phyloP scores from a whole-genome alignment of 2,113 vertebrate genomes.

The Acrocephalus arundinaceus region DNA sequence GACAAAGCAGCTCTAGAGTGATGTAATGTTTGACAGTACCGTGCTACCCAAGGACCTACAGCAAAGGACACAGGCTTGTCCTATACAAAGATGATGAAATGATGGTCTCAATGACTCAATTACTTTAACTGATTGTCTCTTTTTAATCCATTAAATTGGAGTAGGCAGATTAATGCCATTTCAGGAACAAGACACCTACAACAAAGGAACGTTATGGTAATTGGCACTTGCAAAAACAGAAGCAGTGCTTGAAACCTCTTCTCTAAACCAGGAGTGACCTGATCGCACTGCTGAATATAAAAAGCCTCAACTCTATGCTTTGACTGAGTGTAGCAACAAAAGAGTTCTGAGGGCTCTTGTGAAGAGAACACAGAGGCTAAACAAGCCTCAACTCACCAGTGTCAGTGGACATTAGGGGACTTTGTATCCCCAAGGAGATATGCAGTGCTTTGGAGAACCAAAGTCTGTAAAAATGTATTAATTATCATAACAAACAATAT shows the following conservation, averaged over 20 bases:
- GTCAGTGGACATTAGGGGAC: not conserved
- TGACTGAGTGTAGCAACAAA: not conserved
- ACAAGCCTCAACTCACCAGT: not conserved
- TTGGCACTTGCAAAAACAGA: not conserved
- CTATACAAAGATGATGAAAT: not conserved
- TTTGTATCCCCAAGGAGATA: not conserved
- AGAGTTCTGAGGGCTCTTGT: not conserved
- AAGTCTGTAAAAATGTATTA: not conserved
- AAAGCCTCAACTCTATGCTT: not conserved
- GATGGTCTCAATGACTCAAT: constrained; percentile 31
- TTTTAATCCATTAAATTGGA: constrained; percentile 49
- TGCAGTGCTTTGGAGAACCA: not conserved
- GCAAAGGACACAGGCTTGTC: not conserved
- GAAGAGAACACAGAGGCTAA: not conserved
- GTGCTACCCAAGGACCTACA: not conserved
- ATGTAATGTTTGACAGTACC: not conserved
- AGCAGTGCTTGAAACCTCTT: not conserved
- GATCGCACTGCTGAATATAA: not conserved
- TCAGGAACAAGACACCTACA: not conserved
- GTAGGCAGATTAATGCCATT: constrained; percentile 21
- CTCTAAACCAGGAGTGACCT: not conserved
- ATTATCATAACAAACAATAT: not conserved
- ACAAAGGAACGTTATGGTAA: not conserved
- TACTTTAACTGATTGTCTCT: constrained; percentile 41
- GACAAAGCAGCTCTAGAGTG: not conserved